A percentile compares a stretch with the other conserved stretches of the same genome.
These are phyloP conservation scores for Antheraea yamamai DNA, from an alignment of 2,888 invertebrate genomes.

Conservation along the genomic window DNA sequence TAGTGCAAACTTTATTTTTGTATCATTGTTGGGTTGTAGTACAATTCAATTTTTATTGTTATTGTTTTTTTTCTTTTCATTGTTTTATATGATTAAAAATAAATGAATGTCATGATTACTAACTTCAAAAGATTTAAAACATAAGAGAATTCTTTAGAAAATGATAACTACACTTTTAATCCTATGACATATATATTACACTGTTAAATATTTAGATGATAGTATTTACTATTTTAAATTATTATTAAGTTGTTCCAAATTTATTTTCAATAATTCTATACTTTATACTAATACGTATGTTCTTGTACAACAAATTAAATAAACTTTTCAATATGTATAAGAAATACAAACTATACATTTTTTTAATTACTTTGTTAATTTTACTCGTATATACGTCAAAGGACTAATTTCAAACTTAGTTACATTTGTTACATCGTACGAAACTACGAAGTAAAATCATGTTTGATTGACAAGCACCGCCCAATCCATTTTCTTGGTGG, in stretches of 20 bases:
- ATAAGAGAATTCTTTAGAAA: no score
- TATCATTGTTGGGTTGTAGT: no score
- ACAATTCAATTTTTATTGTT: no score
- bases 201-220: not conserved
- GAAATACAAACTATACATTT: no score
- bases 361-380: not conserved
- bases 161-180: no score
- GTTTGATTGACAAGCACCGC: constrained; percentile 66
- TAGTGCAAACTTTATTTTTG: no score
- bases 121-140: not conserved
- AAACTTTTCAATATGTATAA: not conserved
- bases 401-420: constrained; percentile 36
- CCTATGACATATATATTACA: no score
- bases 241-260: not conserved
- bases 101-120: not conserved
- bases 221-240: not conserved
- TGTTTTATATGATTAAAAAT: not conserved
- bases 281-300: not conserved
- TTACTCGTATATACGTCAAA: constrained; percentile 25
- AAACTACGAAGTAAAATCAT: constrained; percentile 23
- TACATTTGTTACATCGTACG: constrained; percentile 48
- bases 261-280: not conserved
- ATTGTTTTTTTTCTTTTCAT: no score
- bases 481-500: constrained; percentile 66
- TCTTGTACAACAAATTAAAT: not conserved